Evolutionary conservation across 2,888 invertebrate genomes (phyloP), one percentile per base, ranked within the genome.

Genomic region (Lathronympha strigana): DNA sequence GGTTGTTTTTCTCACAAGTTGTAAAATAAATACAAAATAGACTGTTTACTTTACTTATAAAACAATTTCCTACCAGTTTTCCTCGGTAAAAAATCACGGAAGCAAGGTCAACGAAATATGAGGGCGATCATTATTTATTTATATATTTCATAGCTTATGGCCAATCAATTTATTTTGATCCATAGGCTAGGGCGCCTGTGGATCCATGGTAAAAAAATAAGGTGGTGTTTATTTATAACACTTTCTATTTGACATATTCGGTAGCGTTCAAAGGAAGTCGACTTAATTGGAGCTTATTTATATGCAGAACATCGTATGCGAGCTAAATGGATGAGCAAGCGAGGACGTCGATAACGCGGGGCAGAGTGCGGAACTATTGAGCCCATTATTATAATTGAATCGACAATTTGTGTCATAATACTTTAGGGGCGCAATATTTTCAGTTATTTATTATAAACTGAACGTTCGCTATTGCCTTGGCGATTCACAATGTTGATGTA

Each of bases 331-430:
- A 58, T 58, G 57, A 50, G 11, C 51, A 9, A n/a, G n/a, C 47
- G 47, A 23, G 47, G 1, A 40, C 55, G 17, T 43, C 25, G 63
- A 58, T 43, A 51, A 25, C 33, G 51, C 58, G 51, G 57, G 43
- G 64, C 58, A 53, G 36, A 58, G 64, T 36, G 64, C 58, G 64
- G 58, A 58, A 64, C 64, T 64, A 58, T 45, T 64, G 45, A 53
- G 57, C 51, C 64, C 64, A 64, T 64, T 64, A 64, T 51, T 64
- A 45, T 64, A 64, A 64, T 64, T 64, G 64, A 57, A 58, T 58
- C 58, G 64, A 51, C 64, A 64, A 58, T 64, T 51, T 64, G 51
- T 64, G 64, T 64, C 58, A 64, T 64, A 64, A 64, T 64, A 58
- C 64, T 58, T 64, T 64, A 64, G 51, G 43, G 64, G 58, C n/a